Conservation (phyloP, 1,140 invertebrate species). For the Dysdera silvatica region DNA sequence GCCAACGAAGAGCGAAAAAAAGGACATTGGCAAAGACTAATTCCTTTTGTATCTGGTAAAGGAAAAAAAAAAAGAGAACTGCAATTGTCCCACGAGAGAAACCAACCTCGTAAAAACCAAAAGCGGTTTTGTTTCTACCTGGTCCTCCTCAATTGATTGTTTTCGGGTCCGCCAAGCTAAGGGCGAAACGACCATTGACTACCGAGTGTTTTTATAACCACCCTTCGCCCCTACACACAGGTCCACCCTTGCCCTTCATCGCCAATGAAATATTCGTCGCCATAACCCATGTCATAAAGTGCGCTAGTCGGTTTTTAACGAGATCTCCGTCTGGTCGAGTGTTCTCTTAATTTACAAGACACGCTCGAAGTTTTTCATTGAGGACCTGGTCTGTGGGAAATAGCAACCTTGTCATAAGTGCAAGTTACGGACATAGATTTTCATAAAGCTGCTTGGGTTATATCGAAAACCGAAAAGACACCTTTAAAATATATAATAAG, state of each 20-base stretch:
- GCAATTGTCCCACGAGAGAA: too few relatives aligned
- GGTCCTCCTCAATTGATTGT: conserved; percentile 28
- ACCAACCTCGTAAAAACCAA: conserved; percentile 28
- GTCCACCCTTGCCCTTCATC: background rate
- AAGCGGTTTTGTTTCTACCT: conserved; percentile 23
- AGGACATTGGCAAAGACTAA: too few relatives aligned
- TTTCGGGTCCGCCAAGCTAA: conserved; percentile 25
- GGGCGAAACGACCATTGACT: conserved; percentile 23
- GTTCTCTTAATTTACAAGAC: conserved; percentile 30
- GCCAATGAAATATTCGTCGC: conserved; percentile 28
- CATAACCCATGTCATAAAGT: conserved; percentile 29
- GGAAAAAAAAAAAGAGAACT: too few relatives aligned
- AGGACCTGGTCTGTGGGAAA: too few relatives aligned
- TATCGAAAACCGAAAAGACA: too few relatives aligned
- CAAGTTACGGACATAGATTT: too few relatives aligned
- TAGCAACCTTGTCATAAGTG: too few relatives aligned
- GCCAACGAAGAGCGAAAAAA: too few relatives aligned
- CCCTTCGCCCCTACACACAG: background rate
- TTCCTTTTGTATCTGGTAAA: too few relatives aligned
- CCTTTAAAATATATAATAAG: too few relatives aligned
- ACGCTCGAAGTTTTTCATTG: conserved; percentile 27
- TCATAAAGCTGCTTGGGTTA: too few relatives aligned
- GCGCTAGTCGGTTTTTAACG: conserved; percentile 25
- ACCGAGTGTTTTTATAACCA: conserved; percentile 29
- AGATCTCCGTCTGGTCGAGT: conserved; percentile 24